Percentiles rank a stretch among this genome's conserved stretches.
These are phyloP conservation scores for Willowsia nigromaculata DNA, from an alignment of 2,888 invertebrate genomes.

Conservation along the genomic window DNA sequence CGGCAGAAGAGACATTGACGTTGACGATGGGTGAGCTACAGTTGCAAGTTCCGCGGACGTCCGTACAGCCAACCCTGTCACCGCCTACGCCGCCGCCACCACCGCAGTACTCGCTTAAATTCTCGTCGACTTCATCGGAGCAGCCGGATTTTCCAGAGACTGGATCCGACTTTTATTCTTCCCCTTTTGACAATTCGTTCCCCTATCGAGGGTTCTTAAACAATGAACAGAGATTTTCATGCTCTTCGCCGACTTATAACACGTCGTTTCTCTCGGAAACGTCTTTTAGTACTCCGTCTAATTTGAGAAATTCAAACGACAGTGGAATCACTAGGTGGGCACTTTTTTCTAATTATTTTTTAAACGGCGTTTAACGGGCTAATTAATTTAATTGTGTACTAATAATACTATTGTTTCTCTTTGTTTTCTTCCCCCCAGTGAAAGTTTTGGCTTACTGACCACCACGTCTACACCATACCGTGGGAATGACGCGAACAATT, in stretches of 20 bases:
- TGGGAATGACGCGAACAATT: constrained; percentile 30
- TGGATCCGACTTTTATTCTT: constrained; percentile 67
- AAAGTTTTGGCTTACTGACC: constrained; percentile 56
- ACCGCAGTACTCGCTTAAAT: constrained; percentile 42
- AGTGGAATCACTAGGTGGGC: constrained; percentile 41
- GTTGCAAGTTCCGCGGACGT: constrained; percentile 35
- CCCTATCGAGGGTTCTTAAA: constrained; percentile 59
- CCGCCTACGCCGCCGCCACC: constrained; percentile 41
- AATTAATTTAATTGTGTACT: no score
- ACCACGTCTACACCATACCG: constrained; percentile 47
- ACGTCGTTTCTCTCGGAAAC: constrained; percentile 66
- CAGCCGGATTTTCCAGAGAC: constrained; percentile 38
- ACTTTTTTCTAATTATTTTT: no score
- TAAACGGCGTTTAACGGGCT: no score
- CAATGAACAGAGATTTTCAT: constrained; percentile 71
- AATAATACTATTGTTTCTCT: no score
- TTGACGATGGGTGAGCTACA: constrained; percentile 67
- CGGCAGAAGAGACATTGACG: constrained; percentile 57
- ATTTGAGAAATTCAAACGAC: constrained; percentile 54
- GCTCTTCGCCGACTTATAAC: constrained; percentile 67
- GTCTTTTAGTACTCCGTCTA: constrained; percentile 59
- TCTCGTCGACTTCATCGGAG: constrained; percentile 47
- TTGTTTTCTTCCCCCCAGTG: no score
- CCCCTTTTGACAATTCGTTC: constrained; percentile 66
- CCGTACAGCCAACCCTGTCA: constrained; percentile 3